Percentiles rank a stretch among this genome's conserved stretches.
Evolutionary conservation across 2,797 vertebrate genomes (phyloP).

Genomic region (Propithecus perrieri): DNA sequence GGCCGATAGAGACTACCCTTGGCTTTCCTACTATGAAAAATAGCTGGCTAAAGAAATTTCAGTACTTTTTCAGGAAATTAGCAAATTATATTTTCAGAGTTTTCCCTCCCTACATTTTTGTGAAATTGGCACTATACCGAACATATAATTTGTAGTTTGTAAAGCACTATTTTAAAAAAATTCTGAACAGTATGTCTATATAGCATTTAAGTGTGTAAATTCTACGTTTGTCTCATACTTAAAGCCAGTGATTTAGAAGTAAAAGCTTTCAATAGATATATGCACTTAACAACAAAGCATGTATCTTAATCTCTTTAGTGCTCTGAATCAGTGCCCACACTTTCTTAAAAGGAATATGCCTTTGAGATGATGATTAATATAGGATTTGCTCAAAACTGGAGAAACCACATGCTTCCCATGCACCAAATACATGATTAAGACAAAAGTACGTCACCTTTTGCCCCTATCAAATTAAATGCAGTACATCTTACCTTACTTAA

Average conservation of each 20-base stretch:
- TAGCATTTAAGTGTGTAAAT: neutral
- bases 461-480: neutral
- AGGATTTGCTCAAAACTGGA: neutral
- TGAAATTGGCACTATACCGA: neutral
- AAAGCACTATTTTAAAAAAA: neutral
- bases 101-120: neutral
- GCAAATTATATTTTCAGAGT: slow-evolving; percentile 45
- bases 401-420: neutral
- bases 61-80: slow-evolving; percentile 41
- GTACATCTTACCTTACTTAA: neutral
- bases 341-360: neutral
- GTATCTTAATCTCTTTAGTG: neutral
- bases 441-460: neutral
- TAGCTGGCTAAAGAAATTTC: neutral
- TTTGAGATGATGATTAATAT: neutral
- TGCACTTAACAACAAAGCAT: neutral
- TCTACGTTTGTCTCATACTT: neutral
- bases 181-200: neutral
- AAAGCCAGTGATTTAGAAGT: neutral
- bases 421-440: neutral
- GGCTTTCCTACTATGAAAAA: neutral
- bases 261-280: neutral
- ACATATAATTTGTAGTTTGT: slow-evolving; percentile 21
- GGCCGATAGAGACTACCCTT: neutral
- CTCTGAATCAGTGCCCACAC: neutral